Percentiles rank a stretch among this genome's conserved stretches.
These are phyloP conservation scores for Uropetala carovei DNA, from an alignment of 2,888 invertebrate species.

Conservation along the genomic window DNA sequence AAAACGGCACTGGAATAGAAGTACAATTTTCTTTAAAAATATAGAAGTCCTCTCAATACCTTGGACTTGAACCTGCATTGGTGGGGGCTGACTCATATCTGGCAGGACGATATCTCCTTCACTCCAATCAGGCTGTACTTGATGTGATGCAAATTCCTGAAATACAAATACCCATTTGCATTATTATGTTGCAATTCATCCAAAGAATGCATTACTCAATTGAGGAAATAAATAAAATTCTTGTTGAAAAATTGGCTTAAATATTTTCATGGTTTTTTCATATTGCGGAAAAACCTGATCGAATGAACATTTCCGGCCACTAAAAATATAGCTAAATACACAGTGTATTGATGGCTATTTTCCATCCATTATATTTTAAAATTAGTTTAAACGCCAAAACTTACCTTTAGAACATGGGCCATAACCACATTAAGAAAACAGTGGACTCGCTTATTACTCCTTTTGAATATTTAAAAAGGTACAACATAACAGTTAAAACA, in stretches of 20 bases:
- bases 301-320: background rate
- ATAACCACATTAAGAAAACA: slow-evolving; percentile 29
- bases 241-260: background rate
- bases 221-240: slow-evolving; percentile 20
- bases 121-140: slow-evolving; percentile 50
- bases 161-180: slow-evolving; percentile 52
- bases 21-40: background rate
- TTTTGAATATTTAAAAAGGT: background rate
- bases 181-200: background rate
- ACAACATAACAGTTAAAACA: slow-evolving; percentile 37
- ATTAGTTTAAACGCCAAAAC: slow-evolving; percentile 36
- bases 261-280: background rate
- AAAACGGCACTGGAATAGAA: background rate
- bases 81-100: slow-evolving; percentile 67
- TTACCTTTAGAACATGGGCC: slow-evolving; percentile 50
- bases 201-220: background rate
- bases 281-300: background rate
- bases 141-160: slow-evolving; percentile 64
- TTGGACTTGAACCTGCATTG: slow-evolving; percentile 40
- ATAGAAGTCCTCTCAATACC: background rate
- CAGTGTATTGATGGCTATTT: background rate
- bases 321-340: background rate
- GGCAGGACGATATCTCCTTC: slow-evolving; percentile 67
- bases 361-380: slow-evolving; percentile 18
- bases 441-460: slow-evolving; percentile 34